Percentiles rank a stretch among this genome's conserved stretches.
Evolutionary conservation across 2,797 vertebrate species (phyloP).

Genomic region (Spea hammondii): DNA sequence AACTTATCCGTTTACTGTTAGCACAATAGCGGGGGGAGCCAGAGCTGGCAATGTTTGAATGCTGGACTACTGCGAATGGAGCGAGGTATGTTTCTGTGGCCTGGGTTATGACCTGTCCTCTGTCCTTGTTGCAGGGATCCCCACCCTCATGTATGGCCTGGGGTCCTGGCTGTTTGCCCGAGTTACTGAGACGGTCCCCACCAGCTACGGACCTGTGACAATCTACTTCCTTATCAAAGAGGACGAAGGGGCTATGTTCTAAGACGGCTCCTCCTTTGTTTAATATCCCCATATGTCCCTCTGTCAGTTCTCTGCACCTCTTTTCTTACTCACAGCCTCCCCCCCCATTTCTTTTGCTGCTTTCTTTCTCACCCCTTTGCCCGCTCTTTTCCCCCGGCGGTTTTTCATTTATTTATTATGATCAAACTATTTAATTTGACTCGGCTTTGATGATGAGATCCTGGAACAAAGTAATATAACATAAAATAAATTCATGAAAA

Average conservation of each 20-base stretch:
- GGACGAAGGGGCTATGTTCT: conserved; percentile 83
- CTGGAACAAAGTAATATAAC: background rate
- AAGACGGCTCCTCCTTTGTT: conserved; percentile 48
- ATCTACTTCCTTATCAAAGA: conserved; percentile 97
- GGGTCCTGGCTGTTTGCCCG: conserved; percentile 92
- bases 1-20: conserved; percentile 43
- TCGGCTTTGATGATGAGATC: background rate
- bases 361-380: background rate
- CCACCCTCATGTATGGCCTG: conserved; percentile 89
- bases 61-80: background rate
- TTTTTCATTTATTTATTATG: background rate
- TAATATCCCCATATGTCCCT: too few species aligned
- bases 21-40: conserved; percentile 33
- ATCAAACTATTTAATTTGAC: background rate
- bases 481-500: background rate
- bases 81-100: background rate
- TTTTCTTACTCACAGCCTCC: background rate
- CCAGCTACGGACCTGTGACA: conserved; percentile 83
- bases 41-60: conserved; percentile 12
- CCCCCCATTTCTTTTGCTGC: background rate
- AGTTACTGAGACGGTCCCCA: conserved; percentile 88
- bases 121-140: conserved; percentile 80
- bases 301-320: background rate
- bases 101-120: conserved; percentile 35
- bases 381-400: background rate